Evolutionary conservation across 2,113 vertebrate genomes (phyloP), one percentile per base, ranked within the genome.

Genomic region (Melanerpes aurifrons): DNA sequence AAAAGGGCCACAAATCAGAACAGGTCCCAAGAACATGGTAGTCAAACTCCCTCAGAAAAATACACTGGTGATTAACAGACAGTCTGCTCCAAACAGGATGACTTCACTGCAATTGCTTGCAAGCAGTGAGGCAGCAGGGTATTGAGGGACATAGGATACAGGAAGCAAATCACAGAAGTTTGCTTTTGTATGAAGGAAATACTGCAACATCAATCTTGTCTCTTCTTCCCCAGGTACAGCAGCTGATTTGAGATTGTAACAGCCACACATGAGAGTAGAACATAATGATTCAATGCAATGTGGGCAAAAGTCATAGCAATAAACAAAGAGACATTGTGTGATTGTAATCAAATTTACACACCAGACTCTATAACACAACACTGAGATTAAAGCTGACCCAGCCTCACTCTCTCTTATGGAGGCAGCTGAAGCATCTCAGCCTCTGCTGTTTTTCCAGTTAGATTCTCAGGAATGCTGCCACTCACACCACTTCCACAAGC

Each of bases 51-150:
- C 86, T 35, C 43, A 75, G 81, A 84, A 90, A 91, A 81, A 67
- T 2, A 56, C 47, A 56, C 10, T 47, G 50, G n/a, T 37, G 59
- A 82, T 85, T 47, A 85, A 67, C 14, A 31, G 89, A 47, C 28
- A 82, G 22, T 25, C 62, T 89, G 45, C 6, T 87, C 57, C 61
- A 48, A 76, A 47, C 1, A 8, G 32, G 53, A 35, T 80, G 43
- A 64, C 26, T 75, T 91, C 50, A 29, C 32, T 78, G 25, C 68
- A 80, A 47, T 32, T 56, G 50, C 74, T 89, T 24, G 72, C 62
- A 76, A 70, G 40, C 28, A 58, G 31, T 0, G 1, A 15, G 3
- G 54, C 7, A 10, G n/a, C 28, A 1, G 3, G 20, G 3, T 13
- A 24, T 7, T 50, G n/a, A 58, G 15, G 6, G 24, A 20, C 58